Evolutionary conservation across 2,888 invertebrate genomes (phyloP).

Genomic region (Marasmarcha lunaedactyla): DNA sequence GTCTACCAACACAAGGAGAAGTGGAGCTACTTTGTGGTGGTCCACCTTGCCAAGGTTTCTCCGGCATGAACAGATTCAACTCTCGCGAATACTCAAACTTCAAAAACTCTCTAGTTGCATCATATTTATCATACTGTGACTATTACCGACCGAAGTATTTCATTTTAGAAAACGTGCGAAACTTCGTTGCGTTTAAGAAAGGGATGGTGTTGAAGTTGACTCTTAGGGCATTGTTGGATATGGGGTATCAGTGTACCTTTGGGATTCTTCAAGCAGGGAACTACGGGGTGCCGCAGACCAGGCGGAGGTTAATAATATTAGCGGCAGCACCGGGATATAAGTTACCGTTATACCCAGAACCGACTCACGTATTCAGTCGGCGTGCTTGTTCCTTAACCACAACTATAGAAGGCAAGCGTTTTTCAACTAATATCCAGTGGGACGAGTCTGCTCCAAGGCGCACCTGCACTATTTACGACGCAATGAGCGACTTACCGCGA

Average conservation of each 20-base stretch:
- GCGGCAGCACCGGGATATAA: constrained; percentile 85
- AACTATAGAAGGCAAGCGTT: constrained; percentile 56
- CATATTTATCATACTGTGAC: constrained; percentile 87
- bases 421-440: constrained; percentile 70
- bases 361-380: constrained; percentile 80
- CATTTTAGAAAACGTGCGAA: constrained; percentile 86
- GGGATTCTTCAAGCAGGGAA: constrained; percentile 89
- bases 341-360: constrained; percentile 83
- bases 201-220: constrained; percentile 86
- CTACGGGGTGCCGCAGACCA: constrained; percentile 87
- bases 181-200: constrained; percentile 86
- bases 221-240: constrained; percentile 78
- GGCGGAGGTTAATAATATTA: constrained; percentile 81
- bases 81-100: constrained; percentile 86
- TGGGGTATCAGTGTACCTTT: constrained; percentile 91
- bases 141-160: constrained; percentile 87
- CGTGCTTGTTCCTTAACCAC: constrained; percentile 72
- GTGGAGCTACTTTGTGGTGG: constrained; percentile 89
- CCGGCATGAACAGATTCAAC: constrained; percentile 90
- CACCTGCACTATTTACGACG: constrained; percentile 83
- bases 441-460: constrained; percentile 79
- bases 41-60: constrained; percentile 91
- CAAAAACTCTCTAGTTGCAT: constrained; percentile 86
- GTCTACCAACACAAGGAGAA: constrained; percentile 80
- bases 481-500: constrained; percentile 84